Evolutionary conservation across 2,888 invertebrate genomes (phyloP), one percentile per base, ranked within the genome.

Genomic region (Diarsia brunnea): DNA sequence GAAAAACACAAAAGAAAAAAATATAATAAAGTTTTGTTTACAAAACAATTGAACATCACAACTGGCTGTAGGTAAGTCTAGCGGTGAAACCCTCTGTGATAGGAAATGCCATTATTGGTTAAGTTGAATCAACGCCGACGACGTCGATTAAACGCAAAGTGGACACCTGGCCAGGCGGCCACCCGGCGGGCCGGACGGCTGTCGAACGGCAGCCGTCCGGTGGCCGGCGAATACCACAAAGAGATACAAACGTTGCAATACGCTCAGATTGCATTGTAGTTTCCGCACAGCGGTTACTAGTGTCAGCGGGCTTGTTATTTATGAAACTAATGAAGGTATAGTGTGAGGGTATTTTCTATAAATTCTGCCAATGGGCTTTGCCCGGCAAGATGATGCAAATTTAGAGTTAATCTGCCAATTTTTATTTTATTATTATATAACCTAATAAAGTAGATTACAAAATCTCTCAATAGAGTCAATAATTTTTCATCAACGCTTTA

Each of bases 231-330:
- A 60, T 58, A 82, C 83, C 69, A 64, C 84, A 83, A 70, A 83
- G 83, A 83, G 66, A 79, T 70, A 79, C 73, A 83, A 83, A 83
- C 49, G 79, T 16, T 47, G 69, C 84, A 83, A 79, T 79, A 69
- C 21, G 58, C 66, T 43, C 38, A 53, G 61, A 83, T 73, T 69
- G 73, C 69, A 69, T 43, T 73, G 60, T 64, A 68, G 31, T 19
- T 71, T 73, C 60, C 60, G 63, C 67, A 63, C 38, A 53, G 63
- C 53, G 61, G 84, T 81, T 68, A 45, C 24, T 27, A 66, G 69
- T 83, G 79, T 68, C 79, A 73, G 58, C 73, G 31, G 11, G 60
- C 70, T 58, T 49, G 53, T 83, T 70, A 73, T 79, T 73, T 83
- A 83, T 70, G 27, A 73, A 70, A 70, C 31, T 60, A 79, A 68